Evolutionary conservation across 30 jellyfish, hydroid and myxozoan species (phyloP).

Genomic region (Sanderia malayensis): DNA sequence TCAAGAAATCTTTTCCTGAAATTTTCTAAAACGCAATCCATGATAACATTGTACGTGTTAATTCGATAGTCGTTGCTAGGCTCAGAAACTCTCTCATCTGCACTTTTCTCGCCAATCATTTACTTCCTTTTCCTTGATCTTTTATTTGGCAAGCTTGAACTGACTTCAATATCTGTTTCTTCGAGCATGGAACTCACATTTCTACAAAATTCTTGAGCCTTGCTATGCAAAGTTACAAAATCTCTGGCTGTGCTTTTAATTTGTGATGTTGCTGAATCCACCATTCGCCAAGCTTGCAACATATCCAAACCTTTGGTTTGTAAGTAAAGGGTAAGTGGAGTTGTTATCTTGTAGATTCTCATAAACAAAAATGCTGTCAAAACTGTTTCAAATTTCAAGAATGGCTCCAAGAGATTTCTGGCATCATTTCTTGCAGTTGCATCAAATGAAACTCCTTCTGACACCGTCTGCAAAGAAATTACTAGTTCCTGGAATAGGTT

Average conservation of each 20-base stretch:
- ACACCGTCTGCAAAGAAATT: background rate
- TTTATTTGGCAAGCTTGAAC: slow-evolving; percentile 30
- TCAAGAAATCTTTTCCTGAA: slow-evolving; percentile 4
- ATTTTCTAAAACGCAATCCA: slow-evolving; percentile 32
- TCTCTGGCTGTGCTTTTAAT: slow-evolving; percentile 20
- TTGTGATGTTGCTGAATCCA: slow-evolving; percentile 11
- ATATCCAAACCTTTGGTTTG: slow-evolving; percentile 40
- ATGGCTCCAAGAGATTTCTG: background rate
- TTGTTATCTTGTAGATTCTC: slow-evolving; percentile 14
- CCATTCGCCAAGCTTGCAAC: slow-evolving; percentile 53
- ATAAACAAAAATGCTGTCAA: slow-evolving; percentile 17
- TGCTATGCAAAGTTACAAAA: background rate
- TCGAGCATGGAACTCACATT: slow-evolving; percentile 20
- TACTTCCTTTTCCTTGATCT: slow-evolving; percentile 19
- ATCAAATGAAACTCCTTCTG: slow-evolving; percentile 5
- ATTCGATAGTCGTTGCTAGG: background rate
- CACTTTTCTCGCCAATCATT: slow-evolving; percentile 9
- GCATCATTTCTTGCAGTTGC: slow-evolving; percentile 10
- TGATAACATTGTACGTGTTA: slow-evolving; percentile 25
- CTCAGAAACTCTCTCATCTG: slow-evolving; percentile 5
- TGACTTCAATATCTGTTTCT: slow-evolving; percentile 26
- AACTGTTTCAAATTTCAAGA: slow-evolving; percentile 30
- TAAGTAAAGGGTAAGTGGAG: slow-evolving; percentile 32
- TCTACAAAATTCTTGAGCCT: slow-evolving; percentile 21
- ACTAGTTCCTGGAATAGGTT: background rate